Conservation (phyloP, 2,888 invertebrate genomes). For the Pardosa pseudoannulata region DNA sequence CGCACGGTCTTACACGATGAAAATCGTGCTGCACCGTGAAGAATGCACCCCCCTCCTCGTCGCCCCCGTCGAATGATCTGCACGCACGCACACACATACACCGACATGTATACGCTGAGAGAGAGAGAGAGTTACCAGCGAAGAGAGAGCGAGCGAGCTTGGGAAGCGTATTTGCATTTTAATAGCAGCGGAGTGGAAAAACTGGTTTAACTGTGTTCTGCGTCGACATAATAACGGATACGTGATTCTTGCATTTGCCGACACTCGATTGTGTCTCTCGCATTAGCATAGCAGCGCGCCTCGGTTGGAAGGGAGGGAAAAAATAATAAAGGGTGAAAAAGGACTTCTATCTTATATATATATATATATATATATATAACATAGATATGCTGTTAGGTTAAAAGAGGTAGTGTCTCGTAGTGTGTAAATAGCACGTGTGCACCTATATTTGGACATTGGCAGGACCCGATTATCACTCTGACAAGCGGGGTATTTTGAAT, state of each 20-base stretch:
- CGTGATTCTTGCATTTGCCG: conserved; percentile 14
- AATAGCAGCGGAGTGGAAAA: conserved; percentile 20
- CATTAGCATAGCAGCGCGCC: background rate
- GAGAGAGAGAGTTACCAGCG: background rate
- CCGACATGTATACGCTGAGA: background rate
- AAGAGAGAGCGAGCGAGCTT: background rate
- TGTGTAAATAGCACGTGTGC: background rate
- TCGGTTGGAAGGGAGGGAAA: background rate
- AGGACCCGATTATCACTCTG: too few relatives aligned
- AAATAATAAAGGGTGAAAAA: background rate
- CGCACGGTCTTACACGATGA: conserved; percentile 1
- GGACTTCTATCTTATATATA: too few relatives aligned
- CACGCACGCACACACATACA: conserved; percentile 4
- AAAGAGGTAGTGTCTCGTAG: background rate
- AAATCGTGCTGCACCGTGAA: conserved; percentile 15
- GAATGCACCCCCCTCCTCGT: background rate
- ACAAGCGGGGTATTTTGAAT: too few relatives aligned
- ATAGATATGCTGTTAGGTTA: too few relatives aligned
- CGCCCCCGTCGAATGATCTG: conserved; percentile 1
- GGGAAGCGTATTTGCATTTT: conserved; percentile 21
- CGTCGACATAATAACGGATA: conserved; percentile 24
- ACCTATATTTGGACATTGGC: too few relatives aligned
- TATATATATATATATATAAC: too few relatives aligned
- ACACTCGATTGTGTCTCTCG: conserved; percentile 7
- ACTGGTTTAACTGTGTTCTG: conserved; percentile 11